Base-by-base conservation (phyloP, 2,888 invertebrate genomes). In the Prosopocoilus inquinatus region DNA sequence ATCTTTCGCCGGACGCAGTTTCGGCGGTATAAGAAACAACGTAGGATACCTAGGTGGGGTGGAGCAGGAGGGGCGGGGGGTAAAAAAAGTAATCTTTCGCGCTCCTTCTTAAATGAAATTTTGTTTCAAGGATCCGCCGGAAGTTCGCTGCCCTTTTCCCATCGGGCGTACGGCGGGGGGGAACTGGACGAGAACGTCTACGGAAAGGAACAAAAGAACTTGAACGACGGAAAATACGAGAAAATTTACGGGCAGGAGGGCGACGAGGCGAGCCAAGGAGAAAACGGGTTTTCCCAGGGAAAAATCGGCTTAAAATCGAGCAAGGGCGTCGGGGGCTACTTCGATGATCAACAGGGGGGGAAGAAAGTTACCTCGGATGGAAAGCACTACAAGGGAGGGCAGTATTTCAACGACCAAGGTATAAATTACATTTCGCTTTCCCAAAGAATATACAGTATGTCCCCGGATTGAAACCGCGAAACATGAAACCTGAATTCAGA, bases 321-420 rank as follows among this genome's bases (percentile, higher is more conserved):
- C 41, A 75, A 78, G 59, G 76, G 75, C 2, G 75, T 82, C 54
- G 79, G 81, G 2, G 82, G 80, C 45, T 81, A 79, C 46, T 84
- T 81, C 64, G 82, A 80, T 64, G 81, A 81, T 50, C 80, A 81
- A 56, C 80, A 80, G 65, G 83, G 81, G 0, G 82, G 80, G 60
- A 84, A 84, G 59, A 84, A 83, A 71, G 79, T 80, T 7, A 77
- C 78, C 2, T 83, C 82, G 53, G 84, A 84, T 64, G 83, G 82
- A 55, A 84, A 84, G 63, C 77, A 73, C 57, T 84, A 83, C 63
- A 79, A 81, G 68, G 84, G 84, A 34, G 82, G 78, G 39, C 80
- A 83, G 63, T 81, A 82, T 57, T 73, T 80, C 53, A 80, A 82
- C 63, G 81, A 84, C 67, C 78, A 82, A 62, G 84, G 84, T 83